Evolutionary conservation across 30 jellyfish, hydroid and myxozoan species (phyloP), one percentile per base, ranked within the genome.

Genomic region (Cassiopea xamachana): DNA sequence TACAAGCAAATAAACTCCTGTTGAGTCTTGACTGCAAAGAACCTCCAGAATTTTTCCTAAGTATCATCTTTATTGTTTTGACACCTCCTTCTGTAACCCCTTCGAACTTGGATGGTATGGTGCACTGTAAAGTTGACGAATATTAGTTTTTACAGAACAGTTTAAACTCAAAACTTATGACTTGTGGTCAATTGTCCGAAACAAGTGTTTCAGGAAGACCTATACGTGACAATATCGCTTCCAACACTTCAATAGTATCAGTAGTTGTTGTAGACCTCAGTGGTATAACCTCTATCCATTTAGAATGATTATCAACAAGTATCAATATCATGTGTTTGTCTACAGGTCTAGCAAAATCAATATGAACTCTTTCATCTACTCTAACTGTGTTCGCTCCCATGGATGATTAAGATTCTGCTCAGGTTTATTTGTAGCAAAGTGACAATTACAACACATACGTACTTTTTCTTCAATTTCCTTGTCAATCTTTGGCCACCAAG

Each of bases 261-360:
- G 62, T 67, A 86, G 79, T 1, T 14, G 89, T 47, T 51, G 91
- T 83, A 48, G 72, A 12, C 6, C 64, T 18, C 73, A 86, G 19
- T 18, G 12, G 48, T 82, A 46, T 78, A 39, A 49, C 79, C 72
- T 86, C 90, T 47, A 75, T 77, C 92, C 93, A 86, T 77, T 86
- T 86, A 49, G 83, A 86, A 75, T 73, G 48, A 15, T 48, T 48
- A 64, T 86, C 67, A 1, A 86, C 67, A 10, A 73, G 59, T n/a
- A 84, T 78, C 47, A 69, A 72, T 27, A 72, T 17, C 81, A 72
- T 72, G 27, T 72, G 48, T 72, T 44, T 49, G 75, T 46, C 64
- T 12, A 59, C 47, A 18, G 68, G 45, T 82, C 91, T 90, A 55
- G 64, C 64, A 55, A 55, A 55, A 55, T 55, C 64, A 55, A 55